Evolutionary conservation across 2,888 invertebrate genomes (phyloP).

Genomic region (Catocala nupta): DNA sequence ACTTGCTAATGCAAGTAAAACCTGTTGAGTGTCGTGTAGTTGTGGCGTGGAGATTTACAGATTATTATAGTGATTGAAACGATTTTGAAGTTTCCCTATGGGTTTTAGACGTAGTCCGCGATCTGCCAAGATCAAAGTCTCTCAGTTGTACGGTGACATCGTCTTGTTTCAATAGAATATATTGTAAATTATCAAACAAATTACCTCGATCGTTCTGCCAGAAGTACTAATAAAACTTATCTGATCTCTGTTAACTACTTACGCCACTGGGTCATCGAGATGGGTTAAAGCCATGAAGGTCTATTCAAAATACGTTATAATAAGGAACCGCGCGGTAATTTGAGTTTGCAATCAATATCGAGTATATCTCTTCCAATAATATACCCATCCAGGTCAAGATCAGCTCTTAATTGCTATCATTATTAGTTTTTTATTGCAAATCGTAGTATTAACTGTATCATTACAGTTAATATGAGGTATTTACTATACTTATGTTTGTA

Average conservation of each 20-base stretch:
- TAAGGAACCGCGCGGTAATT: constrained; percentile 16
- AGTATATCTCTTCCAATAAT: constrained; percentile 7
- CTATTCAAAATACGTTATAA: background rate
- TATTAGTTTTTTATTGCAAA: constrained; percentile 50
- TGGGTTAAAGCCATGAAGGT: background rate
- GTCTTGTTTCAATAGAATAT: no score
- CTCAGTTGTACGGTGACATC: no score
- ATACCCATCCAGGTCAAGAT: constrained; percentile 36
- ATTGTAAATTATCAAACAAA: no score
- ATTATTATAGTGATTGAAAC: no score
- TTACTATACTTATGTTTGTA: constrained; percentile 24
- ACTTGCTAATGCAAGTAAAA: background rate
- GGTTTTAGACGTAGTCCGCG: no score
- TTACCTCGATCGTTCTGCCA: no score
- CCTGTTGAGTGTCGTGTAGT: background rate
- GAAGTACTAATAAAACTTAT: no score
- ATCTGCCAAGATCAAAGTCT: no score
- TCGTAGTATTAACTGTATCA: constrained; percentile 57
- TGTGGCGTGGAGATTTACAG: no score
- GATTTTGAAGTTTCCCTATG: no score
- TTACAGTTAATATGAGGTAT: constrained; percentile 57
- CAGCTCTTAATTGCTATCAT: constrained; percentile 35
- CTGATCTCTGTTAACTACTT: no score
- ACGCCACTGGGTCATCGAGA: no score
- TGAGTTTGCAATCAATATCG: constrained; percentile 27